Evolutionary conservation across 1,140 invertebrate species (phyloP), one percentile per base, ranked within the genome.

Genomic region (Atta cephalotes): DNA sequence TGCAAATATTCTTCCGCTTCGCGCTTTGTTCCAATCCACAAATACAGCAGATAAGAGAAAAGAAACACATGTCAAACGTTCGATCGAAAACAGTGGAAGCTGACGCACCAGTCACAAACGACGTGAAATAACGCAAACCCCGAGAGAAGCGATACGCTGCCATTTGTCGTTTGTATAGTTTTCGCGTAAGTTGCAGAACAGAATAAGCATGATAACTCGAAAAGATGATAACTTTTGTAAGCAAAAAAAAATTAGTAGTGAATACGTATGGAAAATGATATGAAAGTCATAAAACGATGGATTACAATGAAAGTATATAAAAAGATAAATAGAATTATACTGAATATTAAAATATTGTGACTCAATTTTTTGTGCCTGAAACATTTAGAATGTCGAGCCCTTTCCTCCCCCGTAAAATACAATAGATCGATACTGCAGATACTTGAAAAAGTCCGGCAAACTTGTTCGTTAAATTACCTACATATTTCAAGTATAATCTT

Each of bases 41-140:
- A 87, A 88, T 71, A 77, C 49, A 86, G 66, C 76, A 39, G 45
- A 60, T 63, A 63, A 85, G 39, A 51, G 71, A 71, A 74, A 63
- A 84, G 70, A 84, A 71, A 72, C 80, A 82, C 80, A 74, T 82
- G 70, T 84, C 70, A 76, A 84, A 84, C 56, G 80, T 84, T 71
- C 49, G 78, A 87, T 79, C 65, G 85, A 66, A 72, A 86, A 85
- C 80, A 81, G 71, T 77, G 51, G 77, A 72, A 86, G 86, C 78
- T 60, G 72, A 82, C 86, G 87, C 70, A 56, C 87, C 85, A 91
- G 90, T 92, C 91, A 81, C 87, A 81, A 91, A 89, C 85, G 89
- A 90, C 80, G 79, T 89, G 90, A 91, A 93, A 92, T 92, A 92
- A 91, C 87, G 88, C 87, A 77, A 87, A 89, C 87, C 91, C 66